These are phyloP conservation scores for Pelochelys cantorii DNA, from an alignment of 2,797 vertebrate species.

Conservation along the genomic window DNA sequence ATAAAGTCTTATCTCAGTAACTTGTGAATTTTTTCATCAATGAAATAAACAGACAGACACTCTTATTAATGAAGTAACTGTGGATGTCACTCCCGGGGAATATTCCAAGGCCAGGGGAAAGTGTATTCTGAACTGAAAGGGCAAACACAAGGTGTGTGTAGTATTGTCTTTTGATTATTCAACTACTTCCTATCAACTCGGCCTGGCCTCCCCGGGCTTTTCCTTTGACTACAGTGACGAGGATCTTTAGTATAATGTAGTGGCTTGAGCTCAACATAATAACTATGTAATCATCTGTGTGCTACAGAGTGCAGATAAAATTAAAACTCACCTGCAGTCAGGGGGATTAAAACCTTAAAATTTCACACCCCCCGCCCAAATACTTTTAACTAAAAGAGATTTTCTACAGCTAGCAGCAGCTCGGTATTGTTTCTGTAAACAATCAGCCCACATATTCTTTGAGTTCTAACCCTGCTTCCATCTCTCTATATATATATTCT, in stretches of 20 bases:
- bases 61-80: slow-evolving; percentile 36
- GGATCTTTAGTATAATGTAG: slow-evolving; percentile 47
- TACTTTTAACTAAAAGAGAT: slow-evolving; percentile 39
- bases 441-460: fast-evolving
- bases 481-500: too few relatives aligned
- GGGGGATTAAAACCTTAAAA: slow-evolving; percentile 46
- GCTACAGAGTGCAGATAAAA: slow-evolving; percentile 63
- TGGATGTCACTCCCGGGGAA: slow-evolving; percentile 12
- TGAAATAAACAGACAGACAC: slow-evolving; percentile 55
- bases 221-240: slow-evolving; percentile 52
- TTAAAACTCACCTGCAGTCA: slow-evolving; percentile 41
- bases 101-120: slow-evolving; percentile 48
- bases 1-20: slow-evolving; percentile 52
- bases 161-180: not conserved
- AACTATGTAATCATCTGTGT: slow-evolving; percentile 68
- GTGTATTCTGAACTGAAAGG: slow-evolving; percentile 37
- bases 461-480: not conserved
- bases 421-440: not conserved
- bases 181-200: slow-evolving; percentile 32
- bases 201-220: slow-evolving; percentile 37
- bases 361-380: slow-evolving; percentile 60
- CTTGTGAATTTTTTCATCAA: slow-evolving; percentile 36
- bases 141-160: not conserved
- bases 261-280: slow-evolving; percentile 8
- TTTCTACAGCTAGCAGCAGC: not conserved